Evolutionary conservation across 2,113 vertebrate species (phyloP).

Genomic region (Sylvia atricapilla): DNA sequence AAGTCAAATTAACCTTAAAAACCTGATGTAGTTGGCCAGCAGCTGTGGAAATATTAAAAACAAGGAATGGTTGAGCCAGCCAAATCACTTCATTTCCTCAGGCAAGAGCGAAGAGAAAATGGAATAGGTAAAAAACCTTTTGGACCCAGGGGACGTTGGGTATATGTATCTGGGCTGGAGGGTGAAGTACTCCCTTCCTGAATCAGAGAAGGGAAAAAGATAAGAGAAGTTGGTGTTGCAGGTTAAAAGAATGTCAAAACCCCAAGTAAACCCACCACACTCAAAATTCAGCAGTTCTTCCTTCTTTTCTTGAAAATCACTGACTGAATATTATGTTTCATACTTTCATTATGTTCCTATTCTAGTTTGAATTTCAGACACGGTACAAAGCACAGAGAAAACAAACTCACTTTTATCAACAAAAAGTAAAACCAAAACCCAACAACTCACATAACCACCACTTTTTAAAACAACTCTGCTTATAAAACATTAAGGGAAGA

Average conservation of each 20-base stretch:
- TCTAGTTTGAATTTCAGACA: not conserved
- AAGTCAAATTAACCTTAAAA: slow-evolving; percentile 65
- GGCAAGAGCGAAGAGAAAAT: slow-evolving; percentile 5
- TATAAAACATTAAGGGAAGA: not conserved
- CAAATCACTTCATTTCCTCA: slow-evolving; percentile 50
- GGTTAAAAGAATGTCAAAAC: not conserved
- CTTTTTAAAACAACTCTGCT: not conserved
- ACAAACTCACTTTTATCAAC: not conserved
- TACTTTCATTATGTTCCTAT: not conserved
- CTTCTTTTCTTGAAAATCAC: not conserved
- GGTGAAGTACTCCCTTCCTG: not conserved
- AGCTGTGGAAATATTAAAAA: slow-evolving; percentile 55
- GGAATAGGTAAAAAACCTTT: not conserved
- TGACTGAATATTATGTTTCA: fast-evolving
- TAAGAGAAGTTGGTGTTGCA: not conserved
- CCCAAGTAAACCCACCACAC: not conserved
- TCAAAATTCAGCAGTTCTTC: not conserved
- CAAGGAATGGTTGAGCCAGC: slow-evolving; percentile 26
- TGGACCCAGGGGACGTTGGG: not conserved
- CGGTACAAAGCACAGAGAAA: not conserved
- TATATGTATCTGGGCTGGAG: not conserved
- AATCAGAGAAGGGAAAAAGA: not conserved
- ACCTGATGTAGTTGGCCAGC: slow-evolving; percentile 34
- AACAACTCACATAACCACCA: not conserved
- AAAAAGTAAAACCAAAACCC: not conserved